These are phyloP conservation scores for Gasterosteus nipponicus DNA, from an alignment of 2,113 vertebrate species.

Conservation along the genomic window DNA sequence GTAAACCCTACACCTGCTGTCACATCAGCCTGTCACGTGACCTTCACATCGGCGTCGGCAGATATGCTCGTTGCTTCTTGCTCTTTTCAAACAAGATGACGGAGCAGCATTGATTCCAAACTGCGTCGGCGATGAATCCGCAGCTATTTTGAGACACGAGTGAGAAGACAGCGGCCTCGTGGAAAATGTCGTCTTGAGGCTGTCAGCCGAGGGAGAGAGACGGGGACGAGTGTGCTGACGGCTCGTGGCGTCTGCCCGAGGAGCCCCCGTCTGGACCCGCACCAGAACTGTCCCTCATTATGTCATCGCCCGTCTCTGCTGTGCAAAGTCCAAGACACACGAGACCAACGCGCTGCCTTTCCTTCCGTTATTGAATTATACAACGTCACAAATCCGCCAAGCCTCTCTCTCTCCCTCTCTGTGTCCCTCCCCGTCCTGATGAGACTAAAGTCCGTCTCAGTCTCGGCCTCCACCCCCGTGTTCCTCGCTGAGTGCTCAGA, in stretches of 20 bases:
- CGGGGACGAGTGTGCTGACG: too few relatives aligned
- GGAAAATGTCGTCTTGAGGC: neutral
- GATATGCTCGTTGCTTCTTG: neutral
- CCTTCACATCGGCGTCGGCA: neutral
- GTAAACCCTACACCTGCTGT: neutral
- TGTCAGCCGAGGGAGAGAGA: neutral
- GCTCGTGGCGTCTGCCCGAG: constrained; percentile 12
- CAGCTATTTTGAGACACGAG: constrained; percentile 43
- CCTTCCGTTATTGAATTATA: constrained; percentile 43
- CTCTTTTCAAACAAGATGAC: constrained; percentile 9
- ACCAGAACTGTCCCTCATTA: constrained; percentile 1
- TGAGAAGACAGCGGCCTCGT: neutral
- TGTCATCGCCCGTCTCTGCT: neutral
- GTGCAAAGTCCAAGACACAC: neutral
- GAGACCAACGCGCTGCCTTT: constrained; percentile 23
- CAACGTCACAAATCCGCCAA: neutral
- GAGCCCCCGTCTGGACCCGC: constrained; percentile 27
- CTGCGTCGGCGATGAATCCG: neutral
- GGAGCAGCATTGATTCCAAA: constrained; percentile 25
- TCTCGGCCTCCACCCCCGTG: neutral
- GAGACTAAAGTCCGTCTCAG: constrained; percentile 9
- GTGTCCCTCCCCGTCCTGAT: neutral
- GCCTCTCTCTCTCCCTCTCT: neutral
- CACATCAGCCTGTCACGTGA: constrained; percentile 38
- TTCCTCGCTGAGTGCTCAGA: neutral